Evolutionary conservation across 1,140 invertebrate genomes (phyloP).

Genomic region (Trachelipus rathkii): DNA sequence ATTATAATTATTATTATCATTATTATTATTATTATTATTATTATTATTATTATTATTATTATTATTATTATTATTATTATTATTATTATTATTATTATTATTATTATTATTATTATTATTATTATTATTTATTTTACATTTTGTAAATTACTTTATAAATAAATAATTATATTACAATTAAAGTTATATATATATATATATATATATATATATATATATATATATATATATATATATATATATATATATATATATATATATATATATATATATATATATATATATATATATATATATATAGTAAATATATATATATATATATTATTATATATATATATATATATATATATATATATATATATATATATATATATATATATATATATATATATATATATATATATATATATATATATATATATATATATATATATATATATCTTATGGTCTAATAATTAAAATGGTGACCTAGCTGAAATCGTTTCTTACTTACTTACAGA

Average conservation of each 20-base stretch:
- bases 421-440: neutral
- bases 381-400: slow-evolving; percentile 20
- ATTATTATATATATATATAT: neutral
- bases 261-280: slow-evolving; percentile 1
- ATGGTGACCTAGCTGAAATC: no score
- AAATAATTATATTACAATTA: no score
- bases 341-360: slow-evolving; percentile 17
- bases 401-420: slow-evolving; percentile 17
- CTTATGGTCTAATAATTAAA: neutral
- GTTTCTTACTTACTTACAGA: no score
- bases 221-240: slow-evolving; percentile 20
- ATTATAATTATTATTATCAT: no score
- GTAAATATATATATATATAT: neutral
- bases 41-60: no score
- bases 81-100: no score
- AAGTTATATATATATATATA: neutral
- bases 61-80: no score
- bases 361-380: slow-evolving; percentile 17
- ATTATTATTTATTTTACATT: no score
- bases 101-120: no score
- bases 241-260: slow-evolving; percentile 18
- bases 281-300: neutral
- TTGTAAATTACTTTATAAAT: no score
- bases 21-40: no score
- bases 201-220: slow-evolving; percentile 19